Evolutionary conservation across 2,113 vertebrate genomes (phyloP), one percentile per base, ranked within the genome.

Genomic region (Proterorhinus semilunaris): DNA sequence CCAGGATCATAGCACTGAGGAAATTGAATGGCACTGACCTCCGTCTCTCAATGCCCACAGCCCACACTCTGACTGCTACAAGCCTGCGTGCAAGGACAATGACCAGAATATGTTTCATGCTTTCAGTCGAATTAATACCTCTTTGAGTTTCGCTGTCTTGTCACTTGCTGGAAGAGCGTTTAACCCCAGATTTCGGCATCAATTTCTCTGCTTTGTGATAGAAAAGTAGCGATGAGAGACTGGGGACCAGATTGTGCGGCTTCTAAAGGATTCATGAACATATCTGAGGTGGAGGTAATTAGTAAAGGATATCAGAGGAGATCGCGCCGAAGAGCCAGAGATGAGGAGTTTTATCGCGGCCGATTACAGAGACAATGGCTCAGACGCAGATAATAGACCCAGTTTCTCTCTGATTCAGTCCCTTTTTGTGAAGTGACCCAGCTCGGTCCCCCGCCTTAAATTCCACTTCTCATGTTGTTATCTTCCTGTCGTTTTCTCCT

Each of bases 21-120:
- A 75, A 77, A 84, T 81, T 59, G 78, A 89, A 85, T 67, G 74
- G 61, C 75, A 80, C 58, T 74, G 83, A 81, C 81, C 81, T 78
- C 68, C 72, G 64, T 59, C 62, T 49, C 59, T 21, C 48, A 12
- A 8, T 65, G 63, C 54, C 72, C 8, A 61, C 43, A 42, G 54
- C 44, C n/a, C 13, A 1, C 58, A 4, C 27, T 36, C 27, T 36
- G 27, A 36, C 49, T 46, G 53, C 65, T 68, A 0, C 61, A 36
- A 63, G 15, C 11, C 43, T 53, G 8, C 43, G 2, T 47, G 4
- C 10, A 51, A 11, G 49, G 8, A 55, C 17, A 27, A 27, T 55
- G 10, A 0, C 16, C 10, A 5, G 17, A 1, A 21, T 16, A 53
- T 53, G 16, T 43, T 69, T 73, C 6, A 36, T 36, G 27, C 27